Conservation (phyloP, 2,888 invertebrate species). For the Meteorus colon region DNA sequence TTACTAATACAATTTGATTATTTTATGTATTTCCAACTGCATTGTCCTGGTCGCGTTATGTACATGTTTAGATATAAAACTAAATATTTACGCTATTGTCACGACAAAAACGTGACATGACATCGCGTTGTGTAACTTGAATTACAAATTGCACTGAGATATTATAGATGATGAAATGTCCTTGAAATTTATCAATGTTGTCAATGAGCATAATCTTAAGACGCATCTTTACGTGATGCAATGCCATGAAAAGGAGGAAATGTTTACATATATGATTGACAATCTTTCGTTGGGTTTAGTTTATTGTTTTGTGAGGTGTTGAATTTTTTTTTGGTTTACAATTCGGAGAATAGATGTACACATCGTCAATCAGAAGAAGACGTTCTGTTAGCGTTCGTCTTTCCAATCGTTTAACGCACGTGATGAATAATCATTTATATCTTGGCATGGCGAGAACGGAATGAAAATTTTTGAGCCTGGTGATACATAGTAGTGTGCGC, state of each 20-base stretch:
- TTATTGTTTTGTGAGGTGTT: background rate
- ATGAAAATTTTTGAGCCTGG: conserved; percentile 13
- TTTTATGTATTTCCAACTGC: conserved; percentile 8
- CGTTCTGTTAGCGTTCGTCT: background rate
- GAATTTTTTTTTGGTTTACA: background rate
- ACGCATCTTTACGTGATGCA: conserved; percentile 32
- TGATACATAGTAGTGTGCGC: conserved; percentile 18
- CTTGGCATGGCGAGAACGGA: background rate
- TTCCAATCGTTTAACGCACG: conserved; percentile 1
- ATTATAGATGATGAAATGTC: conserved; percentile 34
- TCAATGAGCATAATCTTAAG: conserved; percentile 31
- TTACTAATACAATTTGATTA: conserved; percentile 4
- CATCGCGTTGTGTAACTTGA: conserved; percentile 50
- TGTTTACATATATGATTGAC: background rate
- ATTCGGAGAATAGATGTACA: background rate
- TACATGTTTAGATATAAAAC: conserved; percentile 19
- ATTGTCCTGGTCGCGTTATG: conserved; percentile 13
- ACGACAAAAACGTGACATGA: conserved; percentile 35
- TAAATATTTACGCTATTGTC: conserved; percentile 40
- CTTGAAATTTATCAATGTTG: conserved; percentile 43
- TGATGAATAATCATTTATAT: conserved; percentile 10
- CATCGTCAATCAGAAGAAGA: too few species aligned
- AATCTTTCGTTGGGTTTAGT: background rate
- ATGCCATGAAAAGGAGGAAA: background rate
- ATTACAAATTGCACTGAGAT: conserved; percentile 46